These are phyloP conservation scores for Scaptomyza tumidula DNA, from an alignment of 2,888 invertebrate genomes.

Conservation along the genomic window DNA sequence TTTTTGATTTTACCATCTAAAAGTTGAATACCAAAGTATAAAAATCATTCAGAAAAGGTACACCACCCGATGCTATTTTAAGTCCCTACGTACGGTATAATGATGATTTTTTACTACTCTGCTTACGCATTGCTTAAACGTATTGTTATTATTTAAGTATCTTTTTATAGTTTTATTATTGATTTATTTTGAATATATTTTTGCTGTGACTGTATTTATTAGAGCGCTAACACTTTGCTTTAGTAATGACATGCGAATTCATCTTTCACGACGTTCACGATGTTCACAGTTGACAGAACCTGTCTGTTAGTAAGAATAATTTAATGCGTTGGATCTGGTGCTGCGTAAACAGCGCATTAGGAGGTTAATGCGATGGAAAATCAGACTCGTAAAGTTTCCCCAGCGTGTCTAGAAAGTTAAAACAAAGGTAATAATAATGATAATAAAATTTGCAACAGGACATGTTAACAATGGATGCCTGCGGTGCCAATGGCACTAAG, in stretches of 20 bases:
- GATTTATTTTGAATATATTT: not conserved
- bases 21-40: constrained; percentile 16
- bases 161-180: constrained; percentile 20
- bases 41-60: constrained; percentile 6
- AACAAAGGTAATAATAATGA: too few species aligned
- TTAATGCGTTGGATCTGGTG: too few species aligned
- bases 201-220: not conserved
- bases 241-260: constrained; percentile 3
- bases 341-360: too few species aligned
- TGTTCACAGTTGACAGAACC: not conserved
- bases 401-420: too few species aligned
- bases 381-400: too few species aligned
- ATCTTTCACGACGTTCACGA: not conserved
- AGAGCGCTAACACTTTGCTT: not conserved
- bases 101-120: constrained; percentile 50
- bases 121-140: constrained; percentile 40
- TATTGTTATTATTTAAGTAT: constrained; percentile 29
- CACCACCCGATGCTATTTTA: constrained; percentile 34
- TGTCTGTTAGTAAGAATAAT: too few species aligned
- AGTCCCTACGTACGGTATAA: constrained; percentile 49
- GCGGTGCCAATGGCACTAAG: too few species aligned
- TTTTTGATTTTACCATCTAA: constrained; percentile 47
- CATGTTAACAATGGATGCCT: too few species aligned
- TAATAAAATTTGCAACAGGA: too few species aligned
- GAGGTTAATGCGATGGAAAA: too few species aligned